phyloP scores from a whole-genome alignment of 1,140 invertebrate genomes.

The Euura lappo region DNA sequence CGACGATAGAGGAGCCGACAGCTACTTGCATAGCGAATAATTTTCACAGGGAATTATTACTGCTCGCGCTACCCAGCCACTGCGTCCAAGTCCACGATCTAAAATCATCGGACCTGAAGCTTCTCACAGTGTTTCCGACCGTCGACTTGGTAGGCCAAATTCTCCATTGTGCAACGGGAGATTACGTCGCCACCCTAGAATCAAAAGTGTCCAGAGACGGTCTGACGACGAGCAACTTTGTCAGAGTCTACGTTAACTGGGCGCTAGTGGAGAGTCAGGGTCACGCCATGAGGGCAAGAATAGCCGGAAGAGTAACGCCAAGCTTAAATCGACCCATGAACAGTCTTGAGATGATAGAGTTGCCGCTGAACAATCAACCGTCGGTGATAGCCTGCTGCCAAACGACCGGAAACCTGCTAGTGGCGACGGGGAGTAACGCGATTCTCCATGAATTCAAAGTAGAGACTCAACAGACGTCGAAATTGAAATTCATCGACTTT shows the following conservation, averaged over 20 bases:
- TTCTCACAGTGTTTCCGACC: slow-evolving; percentile 67
- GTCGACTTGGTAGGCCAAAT: slow-evolving; percentile 69
- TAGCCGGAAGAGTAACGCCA: slow-evolving; percentile 72
- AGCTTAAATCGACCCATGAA: slow-evolving; percentile 64
- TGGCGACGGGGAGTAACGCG: slow-evolving; percentile 61
- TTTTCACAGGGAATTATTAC: slow-evolving; percentile 56
- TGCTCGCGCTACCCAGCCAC: slow-evolving; percentile 66
- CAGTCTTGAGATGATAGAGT: slow-evolving; percentile 72
- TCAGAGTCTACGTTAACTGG: slow-evolving; percentile 72
- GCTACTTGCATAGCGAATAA: slow-evolving; percentile 63
- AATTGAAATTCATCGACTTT: slow-evolving; percentile 71
- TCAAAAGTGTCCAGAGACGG: slow-evolving; percentile 65
- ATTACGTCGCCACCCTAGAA: slow-evolving; percentile 69
- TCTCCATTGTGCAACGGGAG: slow-evolving; percentile 65
- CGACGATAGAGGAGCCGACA: slow-evolving; percentile 70
- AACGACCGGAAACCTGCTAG: slow-evolving; percentile 67
- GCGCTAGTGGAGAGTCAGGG: slow-evolving; percentile 53
- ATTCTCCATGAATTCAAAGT: slow-evolving; percentile 66
- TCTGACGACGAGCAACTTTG: slow-evolving; percentile 62
- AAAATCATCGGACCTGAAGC: slow-evolving; percentile 51
- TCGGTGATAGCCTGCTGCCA: slow-evolving; percentile 69
- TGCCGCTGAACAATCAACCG: slow-evolving; percentile 65
- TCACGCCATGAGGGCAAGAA: slow-evolving; percentile 72
- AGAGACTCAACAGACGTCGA: slow-evolving; percentile 69
- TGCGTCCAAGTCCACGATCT: slow-evolving; percentile 69